Conservation (phyloP, 2,113 vertebrate genomes). For the Boleophthalmus pectinirostris region DNA sequence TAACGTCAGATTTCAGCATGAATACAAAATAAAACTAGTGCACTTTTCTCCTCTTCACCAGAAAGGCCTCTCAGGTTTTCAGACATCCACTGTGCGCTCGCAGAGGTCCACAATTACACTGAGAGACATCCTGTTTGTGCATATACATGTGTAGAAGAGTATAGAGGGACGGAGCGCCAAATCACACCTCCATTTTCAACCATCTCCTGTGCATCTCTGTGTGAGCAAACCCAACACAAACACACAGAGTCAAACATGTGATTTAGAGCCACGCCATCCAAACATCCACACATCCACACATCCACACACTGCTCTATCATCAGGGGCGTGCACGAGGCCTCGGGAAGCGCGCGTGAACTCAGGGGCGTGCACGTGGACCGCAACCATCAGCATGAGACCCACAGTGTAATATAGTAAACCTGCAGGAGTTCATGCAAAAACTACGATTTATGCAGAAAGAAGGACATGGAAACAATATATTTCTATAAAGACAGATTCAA, state of each 20-base stretch:
- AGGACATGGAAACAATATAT: too few species aligned
- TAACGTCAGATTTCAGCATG: too few species aligned
- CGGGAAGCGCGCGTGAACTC: too few species aligned
- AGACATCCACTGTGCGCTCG: not conserved
- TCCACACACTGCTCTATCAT: too few species aligned
- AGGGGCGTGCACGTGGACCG: too few species aligned
- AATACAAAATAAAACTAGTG: not conserved
- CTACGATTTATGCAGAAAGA: too few species aligned
- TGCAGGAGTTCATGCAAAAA: too few species aligned
- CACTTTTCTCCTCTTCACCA: not conserved
- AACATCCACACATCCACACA: too few species aligned
- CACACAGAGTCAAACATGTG: not conserved
- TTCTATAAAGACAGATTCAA: too few species aligned
- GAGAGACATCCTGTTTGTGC: not conserved
- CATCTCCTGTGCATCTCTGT: not conserved
- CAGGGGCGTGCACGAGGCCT: too few species aligned
- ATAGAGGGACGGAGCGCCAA: not conserved
- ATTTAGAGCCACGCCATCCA: not conserved
- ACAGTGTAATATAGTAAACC: too few species aligned
- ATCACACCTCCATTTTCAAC: not conserved
- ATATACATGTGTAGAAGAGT: not conserved
- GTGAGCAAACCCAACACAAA: not conserved
- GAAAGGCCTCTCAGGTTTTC: not conserved
- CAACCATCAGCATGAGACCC: too few species aligned
- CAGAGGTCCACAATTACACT: not conserved